These are phyloP conservation scores for Acropternis orthonyx DNA, from an alignment of 2,797 vertebrate genomes.

Conservation along the genomic window DNA sequence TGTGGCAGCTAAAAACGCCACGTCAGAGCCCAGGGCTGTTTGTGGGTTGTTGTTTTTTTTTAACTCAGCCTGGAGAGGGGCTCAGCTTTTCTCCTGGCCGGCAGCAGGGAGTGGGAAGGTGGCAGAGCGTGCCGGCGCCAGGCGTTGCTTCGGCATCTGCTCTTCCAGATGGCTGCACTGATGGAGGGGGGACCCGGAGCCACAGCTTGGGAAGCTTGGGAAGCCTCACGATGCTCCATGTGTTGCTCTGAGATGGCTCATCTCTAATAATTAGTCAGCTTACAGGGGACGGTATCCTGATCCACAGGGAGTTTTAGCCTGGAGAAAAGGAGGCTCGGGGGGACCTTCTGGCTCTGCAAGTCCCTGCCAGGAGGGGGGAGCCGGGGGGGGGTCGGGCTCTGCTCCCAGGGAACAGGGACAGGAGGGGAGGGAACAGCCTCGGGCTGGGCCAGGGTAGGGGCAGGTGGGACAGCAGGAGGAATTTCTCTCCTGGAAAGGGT, in stretches of 20 bases:
- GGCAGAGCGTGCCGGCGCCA: rapidly evolving
- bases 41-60: too few species aligned
- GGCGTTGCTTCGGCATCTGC: not conserved
- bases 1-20: rapidly evolving
- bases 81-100: not conserved
- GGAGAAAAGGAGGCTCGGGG: not conserved
- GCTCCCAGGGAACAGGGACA: not conserved
- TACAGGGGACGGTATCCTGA: too few species aligned
- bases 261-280: not conserved
- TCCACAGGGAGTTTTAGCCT: not conserved
- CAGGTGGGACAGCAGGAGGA: not conserved
- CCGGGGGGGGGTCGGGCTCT: rapidly evolving
- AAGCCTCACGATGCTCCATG: not conserved
- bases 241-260: not conserved
- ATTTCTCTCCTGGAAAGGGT: not conserved
- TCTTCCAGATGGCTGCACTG: not conserved
- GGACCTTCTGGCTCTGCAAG: not conserved
- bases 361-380: not conserved
- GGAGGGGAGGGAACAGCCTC: rapidly evolving
- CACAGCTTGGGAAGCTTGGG: not conserved
- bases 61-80: not conserved
- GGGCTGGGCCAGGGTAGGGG: not conserved
- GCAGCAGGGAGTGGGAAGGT: not conserved
- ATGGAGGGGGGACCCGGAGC: not conserved
- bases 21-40: not conserved